Evolutionary conservation across 2,888 invertebrate species (phyloP), one percentile per base, ranked within the genome.

Genomic region (Limnephilus marmoratus): DNA sequence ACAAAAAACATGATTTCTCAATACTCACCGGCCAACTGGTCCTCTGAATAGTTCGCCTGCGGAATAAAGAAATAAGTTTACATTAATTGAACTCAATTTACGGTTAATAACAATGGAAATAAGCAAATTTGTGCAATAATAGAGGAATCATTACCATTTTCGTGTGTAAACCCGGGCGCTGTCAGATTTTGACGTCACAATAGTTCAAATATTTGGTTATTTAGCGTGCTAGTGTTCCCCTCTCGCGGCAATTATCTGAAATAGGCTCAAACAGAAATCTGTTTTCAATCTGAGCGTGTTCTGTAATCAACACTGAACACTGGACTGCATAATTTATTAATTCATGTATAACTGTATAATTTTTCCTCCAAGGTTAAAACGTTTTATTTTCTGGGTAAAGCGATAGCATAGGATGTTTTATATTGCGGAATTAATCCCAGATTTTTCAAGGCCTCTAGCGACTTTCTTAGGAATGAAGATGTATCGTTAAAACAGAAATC

Each of bases 1-100:
- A 93, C 86, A 93, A 92, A 92, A 90, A 93, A 91, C 92, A 92
- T 80, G 90, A 90, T 92, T 92, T 93, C 93, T 80, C 93, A 93
- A 93, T 90, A 97, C 98, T 98, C 96, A 98, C 98, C 98, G 95
- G 98, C 98, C 96, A 98, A 97, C 97, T 98, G 98, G 96, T 98
- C 98, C 96, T 98, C 98, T 85, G 98, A 97, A 96, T 98, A 98
- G 95, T 98, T 98, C 94, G 98, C 98, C 98, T 98, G 97, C 93
- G 97, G 94, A 94, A 94, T 93, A 86, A 86, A 31, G 82, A 88
- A 45, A 41, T 37, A 31, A 82, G 53, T 85, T 85, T 82, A 45
- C 3, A 90, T 91, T 87, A 87, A 90, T 87, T 85, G n/a, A 68
- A 88, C 37, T 29, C 68, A 49, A 89, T 53, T 89, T 85, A 34